Evolutionary conservation across 2,113 vertebrate genomes (phyloP), one percentile per base, ranked within the genome.

Genomic region (Ptilorrhoa leucosticta): DNA sequence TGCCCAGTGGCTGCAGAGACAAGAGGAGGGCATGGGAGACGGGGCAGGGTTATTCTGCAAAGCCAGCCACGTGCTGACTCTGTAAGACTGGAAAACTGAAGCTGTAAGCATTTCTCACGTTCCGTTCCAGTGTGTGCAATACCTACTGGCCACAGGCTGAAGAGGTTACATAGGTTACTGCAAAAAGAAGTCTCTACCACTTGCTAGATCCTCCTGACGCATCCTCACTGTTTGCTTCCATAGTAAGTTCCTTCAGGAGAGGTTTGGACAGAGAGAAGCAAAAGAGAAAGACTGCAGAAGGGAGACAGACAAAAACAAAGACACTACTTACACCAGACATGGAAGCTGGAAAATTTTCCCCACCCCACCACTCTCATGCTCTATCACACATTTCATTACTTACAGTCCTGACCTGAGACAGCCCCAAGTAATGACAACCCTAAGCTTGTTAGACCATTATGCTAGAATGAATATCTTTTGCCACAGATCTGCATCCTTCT

Each of bases 271-370:
- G 39, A 73, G 22, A 92, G 39, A 60, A 71, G 20, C 21, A 79
- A 68, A 82, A 72, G 18, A 82, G 42, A 88, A 75, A 42, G 24
- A 44, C 39, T 30, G 9, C n/a, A 81, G 37, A 10, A 77, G n/a
- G 15, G 28, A 83, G 64, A 44, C 22, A 78, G 31, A 50, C 23
- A 56, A 72, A 87, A 81, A 9, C 40, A 45, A 48, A 70, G 48
- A 68, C 21, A 60, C 6, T 13, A 35, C 9, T 42, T 81, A 57
- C 9, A 77, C 4, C 0, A 0, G 45, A 53, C 9, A 31, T 8
- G 18, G 23, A 77, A 86, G 51, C 1, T 8, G 33, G 35, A 58
- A 92, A 71, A 7, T 53, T 18, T 39, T 13, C 24, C 22, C 39
- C 18, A 15, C 7, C 23, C 4, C 2, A 22, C 45, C 37, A 11